Percentiles rank a stretch among this genome's conserved stretches.
Evolutionary conservation across 2,797 vertebrate genomes (phyloP).

Genomic region (Eulemur albifrons): DNA sequence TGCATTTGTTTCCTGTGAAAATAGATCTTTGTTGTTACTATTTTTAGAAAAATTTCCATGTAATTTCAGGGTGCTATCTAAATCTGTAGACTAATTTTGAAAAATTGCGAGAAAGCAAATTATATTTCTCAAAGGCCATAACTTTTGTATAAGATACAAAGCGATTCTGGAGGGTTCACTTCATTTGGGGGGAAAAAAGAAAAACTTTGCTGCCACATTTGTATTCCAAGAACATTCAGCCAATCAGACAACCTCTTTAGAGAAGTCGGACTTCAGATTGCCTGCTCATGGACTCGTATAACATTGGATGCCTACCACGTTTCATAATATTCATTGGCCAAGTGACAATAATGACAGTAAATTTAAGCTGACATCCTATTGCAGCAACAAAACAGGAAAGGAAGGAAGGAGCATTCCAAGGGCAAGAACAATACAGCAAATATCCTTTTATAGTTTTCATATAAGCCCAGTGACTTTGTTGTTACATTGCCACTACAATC

Average conservation of each 20-base stretch:
- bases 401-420: slow-evolving; percentile 67
- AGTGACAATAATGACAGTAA: slow-evolving; percentile 71
- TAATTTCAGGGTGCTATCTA: not conserved
- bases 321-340: slow-evolving; percentile 52
- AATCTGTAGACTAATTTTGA: not conserved
- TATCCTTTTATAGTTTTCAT: slow-evolving; percentile 55
- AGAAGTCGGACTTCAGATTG: slow-evolving; percentile 37
- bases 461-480: slow-evolving; percentile 10
- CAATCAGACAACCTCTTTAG: not conserved
- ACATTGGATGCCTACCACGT: slow-evolving; percentile 49
- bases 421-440: slow-evolving; percentile 62
- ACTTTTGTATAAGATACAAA: slow-evolving; percentile 19
- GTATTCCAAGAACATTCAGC: slow-evolving; percentile 33
- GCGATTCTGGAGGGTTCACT: not conserved
- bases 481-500: not conserved
- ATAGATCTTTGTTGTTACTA: not conserved
- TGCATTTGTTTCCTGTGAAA: not conserved
- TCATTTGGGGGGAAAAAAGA: not conserved
- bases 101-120: not conserved
- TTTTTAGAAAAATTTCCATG: not conserved
- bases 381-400: slow-evolving; percentile 73
- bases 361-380: slow-evolving; percentile 63
- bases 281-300: not conserved
- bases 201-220: not conserved
- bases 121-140: not conserved